Base-by-base conservation (phyloP, 2,888 invertebrate species). In the Trimorus sp. region DNA sequence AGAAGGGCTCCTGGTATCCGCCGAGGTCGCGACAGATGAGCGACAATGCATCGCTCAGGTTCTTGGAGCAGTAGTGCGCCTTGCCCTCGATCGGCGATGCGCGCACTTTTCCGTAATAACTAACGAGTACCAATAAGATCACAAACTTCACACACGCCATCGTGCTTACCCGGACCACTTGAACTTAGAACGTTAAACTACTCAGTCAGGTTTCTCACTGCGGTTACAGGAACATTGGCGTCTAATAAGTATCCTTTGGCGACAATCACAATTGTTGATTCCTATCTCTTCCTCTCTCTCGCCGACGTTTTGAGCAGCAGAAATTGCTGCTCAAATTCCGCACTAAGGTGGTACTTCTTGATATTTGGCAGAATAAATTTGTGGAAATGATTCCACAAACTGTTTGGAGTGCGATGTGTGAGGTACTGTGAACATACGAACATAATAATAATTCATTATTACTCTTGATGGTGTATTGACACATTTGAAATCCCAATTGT, bases 1-100 rank as follows among this genome's bases (percentile, higher is more conserved):
- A 84, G 54, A 88, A 89, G 0, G 90, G 90, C 53, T 89, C 90
- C 83, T 91, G 89, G 73, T 90, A 90, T 7, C 90, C 91, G 3
- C 90, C 91, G 6, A 89, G 85, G 7, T 86, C 89, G 38, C 84
- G 83, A 73, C 91, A 91, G 11, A 89, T 83, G n/a, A 90, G 83
- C 42, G 87, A 83, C 15, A 91, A 53, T 0, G 91, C 89, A 58
- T 91, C 89, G 87, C 90, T 90, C 26, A 91, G 85, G 26, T 83
- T 87, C 58, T 83, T 88, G 6, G 91, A 91, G 85, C 91, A 91
- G 14, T 38, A 85, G 37, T 73, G 69, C 69, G 65, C 76, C 69
- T 75, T 84, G 56, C 54, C 82, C 58, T 71, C 71, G 45, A 71
- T 49, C 38, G 80, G 80, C 6, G 71, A 59, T 12, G 62, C 49